phyloP scores from a whole-genome alignment of 2,113 vertebrate genomes.

The Daphoenositta chrysoptera region DNA sequence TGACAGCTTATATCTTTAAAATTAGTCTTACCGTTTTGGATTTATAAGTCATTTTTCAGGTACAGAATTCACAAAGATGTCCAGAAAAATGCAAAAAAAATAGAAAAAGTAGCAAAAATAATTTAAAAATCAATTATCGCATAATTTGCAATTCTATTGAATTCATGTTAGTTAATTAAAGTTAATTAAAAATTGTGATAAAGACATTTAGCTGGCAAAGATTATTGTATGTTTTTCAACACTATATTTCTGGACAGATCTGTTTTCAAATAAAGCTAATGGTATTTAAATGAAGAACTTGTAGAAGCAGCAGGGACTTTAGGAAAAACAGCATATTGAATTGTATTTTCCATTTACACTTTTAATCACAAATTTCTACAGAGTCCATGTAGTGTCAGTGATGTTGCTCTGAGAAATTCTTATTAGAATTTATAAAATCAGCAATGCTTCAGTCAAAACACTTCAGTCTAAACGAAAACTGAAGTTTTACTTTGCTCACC shows the following conservation, averaged over 20 bases:
- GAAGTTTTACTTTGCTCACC: background rate
- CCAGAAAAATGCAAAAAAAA: background rate
- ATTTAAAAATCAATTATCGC: background rate
- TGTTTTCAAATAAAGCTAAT: slow-evolving; percentile 55
- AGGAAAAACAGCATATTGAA: slow-evolving; percentile 2
- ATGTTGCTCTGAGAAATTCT: slow-evolving; percentile 26
- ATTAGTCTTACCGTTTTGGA: background rate
- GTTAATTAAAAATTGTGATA: background rate
- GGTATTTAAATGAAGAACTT: slow-evolving; percentile 65
- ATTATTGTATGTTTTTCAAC: background rate
- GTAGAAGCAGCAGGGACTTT: slow-evolving; percentile 6
- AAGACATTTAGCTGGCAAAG: background rate
- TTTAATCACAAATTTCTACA: slow-evolving; percentile 46
- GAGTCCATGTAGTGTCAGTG: slow-evolving; percentile 12
- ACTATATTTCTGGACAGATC: slow-evolving; percentile 24
- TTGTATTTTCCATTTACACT: slow-evolving; percentile 44
- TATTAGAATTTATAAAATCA: slow-evolving; percentile 58
- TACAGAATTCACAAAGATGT: background rate
- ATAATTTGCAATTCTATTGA: background rate
- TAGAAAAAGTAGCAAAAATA: background rate
- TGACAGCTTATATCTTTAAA: background rate
- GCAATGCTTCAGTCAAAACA: slow-evolving; percentile 34
- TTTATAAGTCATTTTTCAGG: background rate
- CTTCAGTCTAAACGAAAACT: background rate
- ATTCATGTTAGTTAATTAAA: background rate